A percentile compares a stretch with the other conserved stretches of the same genome.
Conservation (phyloP, 2,797 vertebrate genomes). For the Cephalopachus bancanus region DNA sequence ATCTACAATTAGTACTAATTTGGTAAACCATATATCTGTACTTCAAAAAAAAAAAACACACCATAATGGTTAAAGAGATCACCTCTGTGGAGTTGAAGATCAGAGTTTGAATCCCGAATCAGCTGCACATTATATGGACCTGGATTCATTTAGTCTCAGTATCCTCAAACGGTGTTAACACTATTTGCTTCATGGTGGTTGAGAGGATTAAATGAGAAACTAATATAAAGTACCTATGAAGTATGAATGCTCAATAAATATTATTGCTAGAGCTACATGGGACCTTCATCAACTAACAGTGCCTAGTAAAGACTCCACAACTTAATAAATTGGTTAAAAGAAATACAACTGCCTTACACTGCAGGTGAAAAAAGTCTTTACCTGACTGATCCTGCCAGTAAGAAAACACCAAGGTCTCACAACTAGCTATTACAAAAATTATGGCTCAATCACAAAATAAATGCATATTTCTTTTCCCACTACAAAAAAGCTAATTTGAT, state of each 20-base stretch:
- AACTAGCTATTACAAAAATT: neutral
- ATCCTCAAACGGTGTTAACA: neutral
- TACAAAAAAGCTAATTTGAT: neutral
- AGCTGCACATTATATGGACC: neutral
- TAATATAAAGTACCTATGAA: neutral
- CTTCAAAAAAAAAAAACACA: neutral
- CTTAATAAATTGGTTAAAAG: neutral
- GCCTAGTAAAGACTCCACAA: neutral
- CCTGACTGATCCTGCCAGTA: neutral
- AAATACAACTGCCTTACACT: neutral
- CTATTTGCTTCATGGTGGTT: neutral
- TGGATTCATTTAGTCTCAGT: neutral
- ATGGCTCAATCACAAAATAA: neutral
- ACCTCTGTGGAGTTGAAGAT: neutral
- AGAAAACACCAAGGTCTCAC: neutral
- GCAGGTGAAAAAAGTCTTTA: neutral
- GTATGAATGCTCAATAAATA: neutral
- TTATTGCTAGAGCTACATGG: neutral
- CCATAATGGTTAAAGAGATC: neutral
- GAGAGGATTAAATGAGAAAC: conserved; percentile 11
- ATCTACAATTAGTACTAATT: conserved; percentile 1
- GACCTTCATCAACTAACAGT: neutral
- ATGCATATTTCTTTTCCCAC: neutral
- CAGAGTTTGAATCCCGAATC: neutral
- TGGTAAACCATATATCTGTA: neutral